These are phyloP conservation scores for Lymantria dispar DNA, from an alignment of 2,888 invertebrate species.

Conservation along the genomic window DNA sequence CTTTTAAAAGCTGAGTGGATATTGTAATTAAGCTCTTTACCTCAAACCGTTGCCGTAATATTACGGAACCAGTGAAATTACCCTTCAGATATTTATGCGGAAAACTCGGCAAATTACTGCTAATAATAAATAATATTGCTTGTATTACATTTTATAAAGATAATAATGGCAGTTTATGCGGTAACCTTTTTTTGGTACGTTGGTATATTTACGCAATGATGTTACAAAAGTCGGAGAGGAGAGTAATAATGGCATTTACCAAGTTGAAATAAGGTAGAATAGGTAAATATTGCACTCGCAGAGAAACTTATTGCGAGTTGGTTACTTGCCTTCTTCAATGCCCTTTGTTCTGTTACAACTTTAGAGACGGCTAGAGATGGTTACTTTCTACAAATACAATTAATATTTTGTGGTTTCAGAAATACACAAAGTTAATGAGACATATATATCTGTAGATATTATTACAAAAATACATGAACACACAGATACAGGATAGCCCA, in stretches of 20 bases:
- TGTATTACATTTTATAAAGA: background rate
- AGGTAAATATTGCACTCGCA: constrained; percentile 51
- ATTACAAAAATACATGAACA: no score
- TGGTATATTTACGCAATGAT: background rate
- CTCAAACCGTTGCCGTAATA: no score
- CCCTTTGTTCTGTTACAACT: constrained; percentile 67
- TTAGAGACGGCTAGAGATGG: constrained; percentile 54
- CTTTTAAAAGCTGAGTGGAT: no score
- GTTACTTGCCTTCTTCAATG: constrained; percentile 65
- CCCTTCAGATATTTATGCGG: no score
- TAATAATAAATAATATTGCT: no score
- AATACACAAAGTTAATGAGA: no score
- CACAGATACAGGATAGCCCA: no score
- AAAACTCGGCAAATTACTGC: no score
- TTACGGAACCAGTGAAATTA: no score
- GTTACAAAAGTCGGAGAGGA: background rate
- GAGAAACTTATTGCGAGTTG: constrained; percentile 75
- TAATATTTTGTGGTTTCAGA: background rate
- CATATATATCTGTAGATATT: no score
- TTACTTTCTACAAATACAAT: background rate
- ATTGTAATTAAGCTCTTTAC: no score
- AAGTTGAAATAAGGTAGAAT: constrained; percentile 32
- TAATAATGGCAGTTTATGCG: background rate
- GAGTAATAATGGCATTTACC: constrained; percentile 55
- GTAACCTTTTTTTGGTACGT: background rate